Evolutionary conservation across 2,888 invertebrate genomes (phyloP), one percentile per base, ranked within the genome.

Genomic region (Drosophila vallismaia): DNA sequence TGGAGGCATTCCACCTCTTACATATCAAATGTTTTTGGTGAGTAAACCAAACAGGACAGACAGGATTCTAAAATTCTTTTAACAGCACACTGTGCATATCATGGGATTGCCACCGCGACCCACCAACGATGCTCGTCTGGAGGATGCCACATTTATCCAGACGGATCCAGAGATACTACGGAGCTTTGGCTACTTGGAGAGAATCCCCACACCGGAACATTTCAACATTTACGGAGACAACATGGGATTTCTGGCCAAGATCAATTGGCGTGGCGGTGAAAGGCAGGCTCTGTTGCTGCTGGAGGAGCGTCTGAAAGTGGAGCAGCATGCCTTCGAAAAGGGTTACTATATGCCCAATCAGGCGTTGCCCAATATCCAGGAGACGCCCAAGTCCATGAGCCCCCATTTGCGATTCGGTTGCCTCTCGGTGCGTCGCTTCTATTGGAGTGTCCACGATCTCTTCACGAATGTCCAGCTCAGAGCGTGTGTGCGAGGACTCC

Each of bases 341-440:
- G 95, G 95, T 0, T 93, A 92, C 9, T 94, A 94, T 77, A 89
- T 95, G 76, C 95, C 95, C 0, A 95, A 95, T 67, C 95, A 95
- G 86, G 93, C 94, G 3, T 92, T 91, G 76, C 95, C 95, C 0
- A 94, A 95, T 71, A 91, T 95, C 45, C 89, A 94, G 9, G 94
- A 94, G 0, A 93, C 94, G 3, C 94, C 95, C 0, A 93, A 94
- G 67, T 95, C 95, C 1, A 91, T 95, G 89, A 95, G 95, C 77
- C 94, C 95, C 0, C 95, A 95, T 48, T 92, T 96, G 4, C 92
- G 95, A 3, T 95, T 94, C 80, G 95, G 95, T 12, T 95, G 95
- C 83, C 91, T 95, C 2, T 95, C 95, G 10, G 94, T 95, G 0
- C 92, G 95, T 26, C 93, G 94, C 45, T 95, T 95, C 88, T 95